Conservation (phyloP, 2,113 vertebrate genomes). For the pig (Sus scrofa) region DNA sequence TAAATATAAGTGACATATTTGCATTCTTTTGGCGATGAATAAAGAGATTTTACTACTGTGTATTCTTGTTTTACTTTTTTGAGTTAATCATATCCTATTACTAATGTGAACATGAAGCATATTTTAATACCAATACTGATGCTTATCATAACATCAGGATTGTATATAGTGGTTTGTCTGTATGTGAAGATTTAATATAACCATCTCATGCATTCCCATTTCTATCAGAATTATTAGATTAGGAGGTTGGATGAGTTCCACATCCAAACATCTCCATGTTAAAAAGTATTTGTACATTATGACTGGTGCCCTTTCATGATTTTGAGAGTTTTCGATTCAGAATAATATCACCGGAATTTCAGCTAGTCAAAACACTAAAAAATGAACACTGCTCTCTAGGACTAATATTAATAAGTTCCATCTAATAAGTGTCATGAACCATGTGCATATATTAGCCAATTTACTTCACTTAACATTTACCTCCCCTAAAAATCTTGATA, state of each 20-base stretch:
- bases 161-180: neutral
- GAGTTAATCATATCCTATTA: constrained; percentile 63
- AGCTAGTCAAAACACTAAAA: constrained; percentile 46
- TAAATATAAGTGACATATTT: constrained; percentile 34
- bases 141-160: constrained; percentile 14
- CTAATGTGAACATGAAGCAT: constrained; percentile 23
- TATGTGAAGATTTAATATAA: constrained; percentile 21
- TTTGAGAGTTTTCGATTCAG: constrained; percentile 37
- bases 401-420: neutral
- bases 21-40: constrained; percentile 43
- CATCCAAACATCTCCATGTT: constrained; percentile 39
- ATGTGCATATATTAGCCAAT: neutral
- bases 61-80: constrained; percentile 41
- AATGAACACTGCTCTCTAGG: neutral
- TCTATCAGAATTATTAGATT: constrained; percentile 41
- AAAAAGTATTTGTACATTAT: constrained; percentile 39
- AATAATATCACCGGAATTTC: constrained; percentile 36
- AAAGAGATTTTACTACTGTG: constrained; percentile 31
- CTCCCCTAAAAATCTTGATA: neutral
- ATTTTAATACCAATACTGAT: neutral
- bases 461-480: neutral
- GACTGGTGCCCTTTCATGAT: neutral
- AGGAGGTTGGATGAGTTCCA: constrained; percentile 26
- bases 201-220: neutral
- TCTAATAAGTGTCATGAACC: neutral